A percentile compares a stretch with the other conserved stretches of the same genome.
Evolutionary conservation across 2,888 invertebrate species (phyloP).

Genomic region (Watsonalla cultraria): DNA sequence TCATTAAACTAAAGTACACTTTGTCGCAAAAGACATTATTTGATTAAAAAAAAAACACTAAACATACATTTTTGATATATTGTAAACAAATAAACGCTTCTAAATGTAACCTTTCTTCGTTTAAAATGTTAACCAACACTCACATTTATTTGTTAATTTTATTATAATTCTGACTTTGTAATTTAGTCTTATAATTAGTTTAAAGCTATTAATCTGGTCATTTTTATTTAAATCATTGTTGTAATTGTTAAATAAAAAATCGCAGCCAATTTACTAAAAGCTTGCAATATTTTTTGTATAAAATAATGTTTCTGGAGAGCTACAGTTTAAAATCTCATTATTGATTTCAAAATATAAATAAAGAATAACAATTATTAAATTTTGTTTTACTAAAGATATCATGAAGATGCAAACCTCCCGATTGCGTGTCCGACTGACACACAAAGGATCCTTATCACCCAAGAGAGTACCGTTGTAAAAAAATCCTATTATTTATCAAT

Average conservation of each 20-base stretch:
- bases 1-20: conserved; percentile 65
- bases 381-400: conserved; percentile 17
- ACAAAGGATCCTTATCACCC: no score
- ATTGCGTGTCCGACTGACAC: no score
- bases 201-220: conserved; percentile 78
- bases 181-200: conserved; percentile 72
- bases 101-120: conserved; percentile 67
- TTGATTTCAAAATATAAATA: conserved; percentile 71
- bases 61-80: conserved; percentile 68
- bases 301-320: conserved; percentile 67
- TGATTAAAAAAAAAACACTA: conserved; percentile 47
- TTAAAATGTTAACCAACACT: conserved; percentile 76
- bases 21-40: conserved; percentile 72
- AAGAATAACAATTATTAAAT: conserved; percentile 65
- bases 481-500: no score
- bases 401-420: neutral
- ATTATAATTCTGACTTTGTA: conserved; percentile 70
- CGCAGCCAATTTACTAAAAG: conserved; percentile 67
- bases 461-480: no score
- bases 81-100: conserved; percentile 61
- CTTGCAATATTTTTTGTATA: conserved; percentile 72
- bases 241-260: conserved; percentile 72
- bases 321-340: conserved; percentile 75
- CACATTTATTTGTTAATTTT: conserved; percentile 73
- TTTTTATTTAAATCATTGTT: conserved; percentile 78